Conservation (phyloP, 2,888 invertebrate species). For the Sesia bembeciformis region DNA sequence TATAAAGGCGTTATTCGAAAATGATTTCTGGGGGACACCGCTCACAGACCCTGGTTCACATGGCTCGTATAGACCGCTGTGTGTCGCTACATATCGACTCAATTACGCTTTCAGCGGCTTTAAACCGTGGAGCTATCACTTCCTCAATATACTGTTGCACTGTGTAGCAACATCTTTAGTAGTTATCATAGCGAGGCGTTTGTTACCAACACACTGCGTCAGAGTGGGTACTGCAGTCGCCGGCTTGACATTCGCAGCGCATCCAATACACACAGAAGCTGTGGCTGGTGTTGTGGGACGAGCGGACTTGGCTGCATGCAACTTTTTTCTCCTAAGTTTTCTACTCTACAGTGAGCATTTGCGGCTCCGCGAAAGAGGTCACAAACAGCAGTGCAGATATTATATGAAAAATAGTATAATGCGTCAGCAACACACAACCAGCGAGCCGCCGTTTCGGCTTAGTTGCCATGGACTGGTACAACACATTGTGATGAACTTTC, state of each 20-base stretch:
- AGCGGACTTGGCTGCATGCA: conserved; percentile 93
- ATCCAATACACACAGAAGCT: conserved; percentile 97
- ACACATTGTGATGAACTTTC: conserved; percentile 59
- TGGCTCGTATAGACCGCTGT: conserved; percentile 96
- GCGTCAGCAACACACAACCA: conserved; percentile 31
- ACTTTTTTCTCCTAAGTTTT: conserved; percentile 91
- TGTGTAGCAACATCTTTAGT: conserved; percentile 88
- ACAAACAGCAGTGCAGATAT: conserved; percentile 49
- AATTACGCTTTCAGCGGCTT: conserved; percentile 86
- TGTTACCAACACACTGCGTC: conserved; percentile 77
- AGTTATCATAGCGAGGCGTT: conserved; percentile 81
- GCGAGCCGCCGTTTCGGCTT: conserved; percentile 50
- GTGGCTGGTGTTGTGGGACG: conserved; percentile 96
- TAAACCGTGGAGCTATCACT: conserved; percentile 88
- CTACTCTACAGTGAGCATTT: conserved; percentile 89
- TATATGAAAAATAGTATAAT: conserved; percentile 37
- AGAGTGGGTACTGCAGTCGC: conserved; percentile 82
- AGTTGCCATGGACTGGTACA: conserved; percentile 61
- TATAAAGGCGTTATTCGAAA: conserved; percentile 85
- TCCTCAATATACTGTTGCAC: conserved; percentile 90
- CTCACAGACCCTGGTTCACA: conserved; percentile 94
- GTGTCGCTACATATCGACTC: conserved; percentile 89
- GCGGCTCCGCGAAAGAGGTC: conserved; percentile 72
- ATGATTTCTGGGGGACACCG: conserved; percentile 99
- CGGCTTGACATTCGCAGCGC: conserved; percentile 92